Percentiles rank a stretch among this genome's conserved stretches.
Conservation (phyloP, 2,797 vertebrate genomes). For the Hippoglossus hippoglossus region DNA sequence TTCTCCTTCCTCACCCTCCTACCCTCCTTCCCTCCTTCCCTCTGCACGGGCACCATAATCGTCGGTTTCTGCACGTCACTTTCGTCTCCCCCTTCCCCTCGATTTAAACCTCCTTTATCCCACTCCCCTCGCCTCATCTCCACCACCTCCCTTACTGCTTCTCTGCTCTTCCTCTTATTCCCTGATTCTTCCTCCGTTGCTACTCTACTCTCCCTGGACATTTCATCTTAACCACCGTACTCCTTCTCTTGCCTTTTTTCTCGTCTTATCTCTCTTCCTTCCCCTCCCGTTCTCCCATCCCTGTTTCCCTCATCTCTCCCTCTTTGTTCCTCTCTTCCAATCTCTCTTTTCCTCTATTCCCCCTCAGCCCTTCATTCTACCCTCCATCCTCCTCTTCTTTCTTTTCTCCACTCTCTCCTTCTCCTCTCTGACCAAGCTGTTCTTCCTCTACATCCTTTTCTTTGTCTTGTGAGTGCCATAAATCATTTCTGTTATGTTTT, state of each 20-base stretch:
- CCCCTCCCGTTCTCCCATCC: slow-evolving; percentile 4
- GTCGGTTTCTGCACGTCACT: slow-evolving; percentile 80
- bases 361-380: slow-evolving; percentile 86
- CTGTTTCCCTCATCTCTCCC: slow-evolving; percentile 15
- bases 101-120: slow-evolving; percentile 53
- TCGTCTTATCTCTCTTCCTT: slow-evolving; percentile 29
- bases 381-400: slow-evolving; percentile 89
- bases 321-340: slow-evolving; percentile 24
- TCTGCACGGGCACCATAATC: slow-evolving; percentile 89
- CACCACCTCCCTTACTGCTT: slow-evolving; percentile 17
- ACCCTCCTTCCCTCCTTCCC: slow-evolving; percentile 63
- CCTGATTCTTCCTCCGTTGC: slow-evolving; percentile 20
- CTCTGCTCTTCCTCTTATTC: slow-evolving; percentile 61
- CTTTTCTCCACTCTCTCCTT: slow-evolving; percentile 89
- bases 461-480: slow-evolving; percentile 89
- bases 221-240: slow-evolving; percentile 67
- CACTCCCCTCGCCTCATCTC: slow-evolving; percentile 11
- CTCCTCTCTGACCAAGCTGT: slow-evolving; percentile 89
- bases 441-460: slow-evolving; percentile 93
- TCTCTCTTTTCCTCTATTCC: slow-evolving; percentile 39
- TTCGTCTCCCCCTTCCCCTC: slow-evolving; percentile 57
- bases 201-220: slow-evolving; percentile 34
- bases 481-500: slow-evolving; percentile 56
- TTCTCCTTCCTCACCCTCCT: slow-evolving; percentile 38
- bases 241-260: slow-evolving; percentile 55